Evolutionary conservation across 2,797 vertebrate genomes (phyloP), one percentile per base, ranked within the genome.

Genomic region (Coracias cyanogaster): DNA sequence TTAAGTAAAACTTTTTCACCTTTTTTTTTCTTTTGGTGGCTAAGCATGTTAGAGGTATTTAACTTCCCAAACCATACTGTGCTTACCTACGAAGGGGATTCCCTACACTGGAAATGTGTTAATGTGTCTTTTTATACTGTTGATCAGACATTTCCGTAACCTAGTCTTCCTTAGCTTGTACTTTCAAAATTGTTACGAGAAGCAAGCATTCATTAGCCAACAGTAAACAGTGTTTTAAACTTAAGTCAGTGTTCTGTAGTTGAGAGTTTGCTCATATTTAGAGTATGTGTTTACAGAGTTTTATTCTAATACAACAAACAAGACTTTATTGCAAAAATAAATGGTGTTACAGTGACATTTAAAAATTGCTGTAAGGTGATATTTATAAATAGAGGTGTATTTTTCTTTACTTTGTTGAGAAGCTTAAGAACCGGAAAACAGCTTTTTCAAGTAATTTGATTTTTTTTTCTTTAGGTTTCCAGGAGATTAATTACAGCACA

Each of bases 271-370:
- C 71, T 82, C 67, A n/a, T 61, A 82, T 87, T 95, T 89, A 81
- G 54, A 58, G 78, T 18, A 52, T 74, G 46, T 70, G 57, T 92
- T 94, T 91, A 76, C 64, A 90, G 69, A 26, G 72, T 55, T 91
- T 84, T 62, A 87, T 71, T 89, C 58, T 70, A 89, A 84, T 65
- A 39, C 31, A 90, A 92, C 88, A 87, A 93, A 82, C 33, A 29
- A 26, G 84, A 80, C 90, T 85, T 92, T 85, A 92, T 78, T 91
- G 88, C 88, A 86, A 86, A 93, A 95, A 85, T 90, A 93, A 83
- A 72, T 58, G 64, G 76, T 46, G 61, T 49, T 60, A 81, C 37
- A 48, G 77, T 84, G 57, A 66, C 72, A 86, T 77, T 85, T 71
- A 52, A 85, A 93, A 93, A 82, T 21, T 52, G 78, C 52, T 5